Percentiles rank a stretch among this genome's conserved stretches.
Conservation (phyloP, 2,888 invertebrate species). For the Ectemnius cavifrons region DNA sequence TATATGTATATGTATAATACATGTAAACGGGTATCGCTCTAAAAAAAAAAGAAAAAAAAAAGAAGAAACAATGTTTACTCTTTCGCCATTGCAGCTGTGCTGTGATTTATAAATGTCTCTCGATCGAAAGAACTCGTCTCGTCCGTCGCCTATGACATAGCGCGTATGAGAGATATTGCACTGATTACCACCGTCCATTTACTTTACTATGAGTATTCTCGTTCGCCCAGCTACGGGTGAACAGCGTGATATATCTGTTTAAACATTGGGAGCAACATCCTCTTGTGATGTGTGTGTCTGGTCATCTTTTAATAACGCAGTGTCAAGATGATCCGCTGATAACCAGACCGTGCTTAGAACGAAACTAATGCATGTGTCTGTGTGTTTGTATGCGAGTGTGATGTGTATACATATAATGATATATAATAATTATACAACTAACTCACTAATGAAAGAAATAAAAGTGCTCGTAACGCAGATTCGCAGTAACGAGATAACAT, state of each 20-base stretch:
- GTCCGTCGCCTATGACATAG: no score
- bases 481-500: conserved; percentile 21
- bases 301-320: no score
- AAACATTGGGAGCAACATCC: no score
- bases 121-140: no score
- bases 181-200: conserved; percentile 13
- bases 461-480: conserved; percentile 16
- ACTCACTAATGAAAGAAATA: conserved; percentile 29
- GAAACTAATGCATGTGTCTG: background rate
- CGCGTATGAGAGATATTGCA: conserved; percentile 22
- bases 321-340: conserved; percentile 45
- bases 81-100: background rate
- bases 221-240: background rate
- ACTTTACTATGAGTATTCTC: conserved; percentile 26
- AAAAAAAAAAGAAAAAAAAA: no score
- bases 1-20: no score
- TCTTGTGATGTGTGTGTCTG: no score
- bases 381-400: no score
- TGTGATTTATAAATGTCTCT: conserved; percentile 2
- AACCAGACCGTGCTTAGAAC: conserved; percentile 40
- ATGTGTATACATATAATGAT: conserved; percentile 1
- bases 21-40: no score
- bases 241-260: no score
- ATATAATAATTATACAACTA: conserved; percentile 19
- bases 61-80: background rate